These are phyloP conservation scores for Cyprinus carpio DNA, from an alignment of 2,113 vertebrate species.

Conservation along the genomic window DNA sequence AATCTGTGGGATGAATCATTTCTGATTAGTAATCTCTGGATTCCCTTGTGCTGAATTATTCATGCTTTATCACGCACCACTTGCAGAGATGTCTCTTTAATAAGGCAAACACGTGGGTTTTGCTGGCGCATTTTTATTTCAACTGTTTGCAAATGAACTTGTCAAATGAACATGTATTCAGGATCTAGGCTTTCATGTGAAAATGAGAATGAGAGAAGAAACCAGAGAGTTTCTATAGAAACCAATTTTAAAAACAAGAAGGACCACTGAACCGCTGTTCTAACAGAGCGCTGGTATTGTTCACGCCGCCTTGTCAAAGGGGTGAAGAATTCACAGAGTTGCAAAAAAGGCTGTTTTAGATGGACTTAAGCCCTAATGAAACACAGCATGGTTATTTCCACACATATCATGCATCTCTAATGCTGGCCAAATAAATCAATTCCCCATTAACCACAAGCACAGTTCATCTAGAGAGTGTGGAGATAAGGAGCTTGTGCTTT, in stretches of 20 bases:
- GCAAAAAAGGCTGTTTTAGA: conserved; percentile 65
- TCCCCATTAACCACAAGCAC: conserved; percentile 18
- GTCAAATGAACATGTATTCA: conserved; percentile 31
- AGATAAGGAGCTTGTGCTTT: conserved; percentile 15
- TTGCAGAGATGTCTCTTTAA: conserved; percentile 7
- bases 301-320: conserved; percentile 66
- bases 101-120: neutral
- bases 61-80: neutral
- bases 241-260: conserved; percentile 63
- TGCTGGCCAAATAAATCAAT: conserved; percentile 23
- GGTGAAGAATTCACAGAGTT: conserved; percentile 59
- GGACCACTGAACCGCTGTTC: conserved; percentile 66
- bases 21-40: conserved; percentile 14
- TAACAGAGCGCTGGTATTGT: conserved; percentile 65
- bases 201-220: conserved; percentile 29
- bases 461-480: conserved; percentile 5
- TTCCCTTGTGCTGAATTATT: conserved; percentile 17
- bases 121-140: neutral
- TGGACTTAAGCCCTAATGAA: conserved; percentile 68
- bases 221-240: conserved; percentile 55
- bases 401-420: conserved; percentile 32
- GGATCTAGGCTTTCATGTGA: conserved; percentile 44
- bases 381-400: conserved; percentile 54
- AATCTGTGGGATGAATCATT: neutral
- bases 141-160: conserved; percentile 33